Base-by-base conservation (phyloP, 2,888 invertebrate species). In the Neuroscelio doddi region DNA sequence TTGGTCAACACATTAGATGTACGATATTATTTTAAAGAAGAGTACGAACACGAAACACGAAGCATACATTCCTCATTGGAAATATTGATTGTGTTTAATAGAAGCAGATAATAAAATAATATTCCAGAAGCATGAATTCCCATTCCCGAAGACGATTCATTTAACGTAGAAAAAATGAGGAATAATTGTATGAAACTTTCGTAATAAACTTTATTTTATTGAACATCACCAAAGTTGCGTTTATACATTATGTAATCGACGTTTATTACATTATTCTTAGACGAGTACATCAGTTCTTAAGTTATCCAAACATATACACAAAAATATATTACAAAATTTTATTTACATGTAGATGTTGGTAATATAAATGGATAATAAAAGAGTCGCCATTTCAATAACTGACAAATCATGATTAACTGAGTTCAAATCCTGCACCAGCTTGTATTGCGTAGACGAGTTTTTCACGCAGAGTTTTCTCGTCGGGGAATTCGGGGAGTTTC, bases 391-490 rank as follows among this genome's bases (percentile, higher is more conserved):
- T 29, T 17, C 9, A 15, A 14, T 10, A 26, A 26, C 17, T 12
- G 30, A 34, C 9, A 45, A 44, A 32, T 36, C n/a, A 51, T 21
- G 47, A 66, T 89, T 92, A 94, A 85, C 94, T 94, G 71, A 98
- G 90, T 86, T 98, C 98, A 86, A 98, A 98, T 34, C 98, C 98
- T 36, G 97, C 93, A 74, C 95, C 96, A 64, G 97, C 92, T 86
- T 96, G 95, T 78, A 98, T 95, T 38, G 97, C 97, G 81, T 96
- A 96, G 7, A 96, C 85, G 55, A 98, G 87, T 84, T 96, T 97
- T 74, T 93, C 91, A 30, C 90, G 89, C 77, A 98, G 87, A 52
- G 90, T 87, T 53, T 90, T 89, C 74, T 93, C 92, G 44, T 92
- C 92, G 66, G 89, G 88, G 82, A 96, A 96, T 79, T 96, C 93